phyloP scores from a whole-genome alignment of 1,140 invertebrate species.

The Aethina tumida region DNA sequence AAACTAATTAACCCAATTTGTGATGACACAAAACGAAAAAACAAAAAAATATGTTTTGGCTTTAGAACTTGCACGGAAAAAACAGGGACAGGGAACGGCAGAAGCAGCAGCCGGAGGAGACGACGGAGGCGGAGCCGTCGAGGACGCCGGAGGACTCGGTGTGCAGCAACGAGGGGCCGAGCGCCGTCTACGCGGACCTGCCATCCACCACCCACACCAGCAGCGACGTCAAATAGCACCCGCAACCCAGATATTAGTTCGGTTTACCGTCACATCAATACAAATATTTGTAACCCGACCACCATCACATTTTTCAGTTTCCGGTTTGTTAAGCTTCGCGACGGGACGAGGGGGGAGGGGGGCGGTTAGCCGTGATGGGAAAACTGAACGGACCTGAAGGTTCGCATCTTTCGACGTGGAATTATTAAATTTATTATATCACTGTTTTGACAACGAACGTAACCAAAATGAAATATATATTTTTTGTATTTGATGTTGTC shows the following conservation, averaged over 20 bases:
- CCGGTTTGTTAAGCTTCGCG: too few relatives aligned
- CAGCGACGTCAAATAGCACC: slow-evolving; percentile 18
- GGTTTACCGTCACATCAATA: neutral
- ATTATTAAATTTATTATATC: too few relatives aligned
- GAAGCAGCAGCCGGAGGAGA: slow-evolving; percentile 34
- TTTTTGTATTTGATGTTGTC: too few relatives aligned
- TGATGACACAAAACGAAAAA: too few relatives aligned
- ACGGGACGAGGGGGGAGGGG: too few relatives aligned
- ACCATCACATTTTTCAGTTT: neutral
- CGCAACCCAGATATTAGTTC: slow-evolving; percentile 1
- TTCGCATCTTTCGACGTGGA: too few relatives aligned
- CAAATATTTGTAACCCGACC: neutral
- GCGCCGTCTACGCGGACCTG: slow-evolving; percentile 40
- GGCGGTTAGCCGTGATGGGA: too few relatives aligned
- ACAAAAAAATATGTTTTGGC: slow-evolving; percentile 7
- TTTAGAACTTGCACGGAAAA: slow-evolving; percentile 45
- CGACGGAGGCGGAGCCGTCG: slow-evolving; percentile 56
- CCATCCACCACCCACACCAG: slow-evolving; percentile 34
- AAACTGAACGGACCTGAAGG: too few relatives aligned
- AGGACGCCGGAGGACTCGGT: slow-evolving; percentile 60
- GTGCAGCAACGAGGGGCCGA: slow-evolving; percentile 63
- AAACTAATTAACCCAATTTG: too few relatives aligned
- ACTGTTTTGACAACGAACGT: too few relatives aligned
- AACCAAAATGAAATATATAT: too few relatives aligned
- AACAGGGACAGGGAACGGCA: slow-evolving; percentile 35